Conservation (phyloP, 2,797 vertebrate species). For the Bovichtus variegatus region DNA sequence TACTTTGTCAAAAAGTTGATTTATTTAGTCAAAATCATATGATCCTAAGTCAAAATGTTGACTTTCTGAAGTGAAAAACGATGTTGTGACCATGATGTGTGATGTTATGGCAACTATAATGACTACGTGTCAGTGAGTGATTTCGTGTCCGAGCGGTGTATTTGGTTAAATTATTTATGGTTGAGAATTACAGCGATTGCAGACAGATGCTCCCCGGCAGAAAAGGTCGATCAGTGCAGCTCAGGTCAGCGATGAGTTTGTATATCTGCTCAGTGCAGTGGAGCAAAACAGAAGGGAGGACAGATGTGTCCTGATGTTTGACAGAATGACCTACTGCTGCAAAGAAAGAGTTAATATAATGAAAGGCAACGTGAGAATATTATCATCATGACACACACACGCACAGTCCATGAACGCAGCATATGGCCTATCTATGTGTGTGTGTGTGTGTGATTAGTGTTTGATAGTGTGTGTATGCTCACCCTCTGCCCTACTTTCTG, state of each 20-base stretch:
- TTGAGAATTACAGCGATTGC: neutral
- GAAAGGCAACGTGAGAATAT: conserved; percentile 11
- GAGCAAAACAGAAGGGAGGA: conserved; percentile 1
- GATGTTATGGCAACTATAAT: neutral
- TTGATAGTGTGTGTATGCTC: conserved; percentile 44
- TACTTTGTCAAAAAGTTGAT: neutral
- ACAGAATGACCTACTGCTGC: neutral
- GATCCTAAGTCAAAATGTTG: neutral
- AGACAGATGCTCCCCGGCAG: conserved; percentile 30
- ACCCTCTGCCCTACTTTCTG: conserved; percentile 82
- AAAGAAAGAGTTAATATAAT: neutral
- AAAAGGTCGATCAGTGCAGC: conserved; percentile 3
- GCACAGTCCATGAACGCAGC: conserved; percentile 6
- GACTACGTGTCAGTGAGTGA: neutral
- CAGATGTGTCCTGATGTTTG: conserved; percentile 44
- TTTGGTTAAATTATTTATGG: neutral
- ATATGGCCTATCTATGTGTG: conserved; percentile 30
- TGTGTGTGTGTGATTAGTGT: conserved; percentile 39
- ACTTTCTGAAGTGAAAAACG: neutral
- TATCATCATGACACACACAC: neutral
- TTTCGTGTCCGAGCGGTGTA: neutral
- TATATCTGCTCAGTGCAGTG: neutral
- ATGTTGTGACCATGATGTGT: neutral
- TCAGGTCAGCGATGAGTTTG: conserved; percentile 22
- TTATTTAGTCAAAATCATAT: neutral